phyloP scores from a whole-genome alignment of 2,797 vertebrate genomes.

The Synaphobranchus kaupii region DNA sequence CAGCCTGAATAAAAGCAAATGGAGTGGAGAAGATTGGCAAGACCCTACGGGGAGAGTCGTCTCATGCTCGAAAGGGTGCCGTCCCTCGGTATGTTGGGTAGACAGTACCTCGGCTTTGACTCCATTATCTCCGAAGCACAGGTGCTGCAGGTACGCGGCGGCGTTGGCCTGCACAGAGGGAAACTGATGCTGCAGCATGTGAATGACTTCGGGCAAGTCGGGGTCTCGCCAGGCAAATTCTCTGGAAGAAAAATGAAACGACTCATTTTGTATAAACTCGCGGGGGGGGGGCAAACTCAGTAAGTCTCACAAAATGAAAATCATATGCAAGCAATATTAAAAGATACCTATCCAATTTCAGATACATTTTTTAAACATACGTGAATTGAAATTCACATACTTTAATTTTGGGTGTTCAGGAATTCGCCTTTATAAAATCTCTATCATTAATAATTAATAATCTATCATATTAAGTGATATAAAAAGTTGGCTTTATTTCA shows the following conservation, averaged over 20 bases:
- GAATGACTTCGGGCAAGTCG: conserved; percentile 92
- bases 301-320: conserved; percentile 48
- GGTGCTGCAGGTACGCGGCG: conserved; percentile 94
- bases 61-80: neutral
- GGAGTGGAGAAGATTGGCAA: neutral
- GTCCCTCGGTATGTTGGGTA: neutral
- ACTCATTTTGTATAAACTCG: conserved; percentile 26
- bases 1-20: conserved; percentile 15
- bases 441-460: neutral
- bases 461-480: neutral
- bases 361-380: conserved; percentile 29
- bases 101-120: conserved; percentile 85
- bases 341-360: conserved; percentile 38
- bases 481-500: conserved; percentile 1
- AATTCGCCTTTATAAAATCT: neutral
- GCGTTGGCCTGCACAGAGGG: conserved; percentile 96
- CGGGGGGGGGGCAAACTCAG: neutral
- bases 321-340: conserved; percentile 42
- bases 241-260: conserved; percentile 64
- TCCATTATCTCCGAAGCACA: conserved; percentile 93
- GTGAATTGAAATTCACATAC: neutral
- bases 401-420: neutral
- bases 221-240: conserved; percentile 98
- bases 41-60: neutral
- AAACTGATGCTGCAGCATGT: conserved; percentile 99